phyloP scores from a whole-genome alignment of 2,113 vertebrate genomes.

The Calyptomena viridis region DNA sequence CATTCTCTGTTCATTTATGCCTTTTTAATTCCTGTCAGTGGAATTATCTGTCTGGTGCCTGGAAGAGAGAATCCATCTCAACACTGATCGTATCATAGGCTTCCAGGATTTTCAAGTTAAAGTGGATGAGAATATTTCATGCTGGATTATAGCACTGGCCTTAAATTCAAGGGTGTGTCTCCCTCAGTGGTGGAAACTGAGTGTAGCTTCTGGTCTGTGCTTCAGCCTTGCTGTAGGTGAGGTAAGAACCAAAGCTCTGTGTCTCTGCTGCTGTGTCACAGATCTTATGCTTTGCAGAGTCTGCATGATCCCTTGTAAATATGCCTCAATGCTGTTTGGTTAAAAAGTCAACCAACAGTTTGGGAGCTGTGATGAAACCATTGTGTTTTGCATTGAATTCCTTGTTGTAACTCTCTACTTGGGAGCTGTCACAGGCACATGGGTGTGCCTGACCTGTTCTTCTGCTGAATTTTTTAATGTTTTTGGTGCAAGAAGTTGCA shows the following conservation, averaged over 20 bases:
- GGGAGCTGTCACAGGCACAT: not conserved
- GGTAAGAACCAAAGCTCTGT: not conserved
- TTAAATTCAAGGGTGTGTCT: not conserved
- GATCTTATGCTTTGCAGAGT: not conserved
- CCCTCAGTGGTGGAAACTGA: not conserved
- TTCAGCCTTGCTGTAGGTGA: not conserved
- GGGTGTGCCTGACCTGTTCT: not conserved
- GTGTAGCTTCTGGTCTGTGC: not conserved
- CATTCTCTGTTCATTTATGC: not conserved
- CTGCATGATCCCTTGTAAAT: not conserved
- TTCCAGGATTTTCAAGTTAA: not conserved
- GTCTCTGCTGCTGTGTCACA: not conserved
- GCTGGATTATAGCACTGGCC: too few species aligned
- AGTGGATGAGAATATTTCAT: not conserved
- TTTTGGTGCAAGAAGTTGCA: not conserved
- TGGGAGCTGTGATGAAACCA: not conserved
- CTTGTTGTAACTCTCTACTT: fast-evolving
- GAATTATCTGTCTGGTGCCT: not conserved
- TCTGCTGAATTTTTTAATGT: not conserved
- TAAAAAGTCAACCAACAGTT: not conserved
- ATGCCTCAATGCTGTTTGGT: not conserved
- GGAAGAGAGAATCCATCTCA: not conserved
- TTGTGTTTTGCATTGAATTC: not conserved
- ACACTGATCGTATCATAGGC: not conserved
- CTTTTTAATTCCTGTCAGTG: not conserved